Percentiles rank a stretch among this genome's conserved stretches.
Conservation (phyloP, 2,888 invertebrate species). For the Xanthorhoe designata region DNA sequence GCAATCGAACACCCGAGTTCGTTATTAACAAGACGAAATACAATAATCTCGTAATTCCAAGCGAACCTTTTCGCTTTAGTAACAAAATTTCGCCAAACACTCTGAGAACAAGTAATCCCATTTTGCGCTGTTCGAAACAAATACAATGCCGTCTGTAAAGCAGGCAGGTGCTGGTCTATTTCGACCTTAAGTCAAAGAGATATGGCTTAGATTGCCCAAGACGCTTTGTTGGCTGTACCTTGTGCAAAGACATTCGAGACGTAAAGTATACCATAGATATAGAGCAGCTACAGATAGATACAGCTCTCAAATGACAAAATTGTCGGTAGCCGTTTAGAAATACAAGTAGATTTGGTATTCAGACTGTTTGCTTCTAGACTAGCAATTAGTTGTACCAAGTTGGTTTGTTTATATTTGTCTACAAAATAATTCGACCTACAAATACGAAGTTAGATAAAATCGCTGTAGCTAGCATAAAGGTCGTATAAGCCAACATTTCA, state of each 20-base stretch:
- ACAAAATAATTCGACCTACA: slow-evolving; percentile 1
- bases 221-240: slow-evolving; percentile 21
- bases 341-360: slow-evolving; percentile 36
- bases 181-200: slow-evolving; percentile 33
- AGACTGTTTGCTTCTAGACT: slow-evolving; percentile 52
- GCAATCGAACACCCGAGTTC: slow-evolving; percentile 52
- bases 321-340: slow-evolving; percentile 31
- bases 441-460: neutral
- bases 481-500: slow-evolving; percentile 6
- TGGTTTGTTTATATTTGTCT: slow-evolving; percentile 2
- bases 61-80: slow-evolving; percentile 50
- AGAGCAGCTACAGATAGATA: slow-evolving; percentile 18
- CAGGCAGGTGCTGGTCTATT: slow-evolving; percentile 34
- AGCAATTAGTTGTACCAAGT: slow-evolving; percentile 35
- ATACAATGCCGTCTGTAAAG: slow-evolving; percentile 49
- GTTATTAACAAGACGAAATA: slow-evolving; percentile 50
- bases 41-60: slow-evolving; percentile 57
- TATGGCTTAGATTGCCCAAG: slow-evolving; percentile 26
- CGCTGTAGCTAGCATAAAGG: neutral
- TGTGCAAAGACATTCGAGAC: slow-evolving; percentile 38
- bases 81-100: slow-evolving; percentile 56
- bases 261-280: slow-evolving; percentile 33
- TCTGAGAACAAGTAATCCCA: slow-evolving; percentile 58
- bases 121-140: slow-evolving; percentile 56
- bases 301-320: slow-evolving; percentile 35